Percentiles rank a stretch among this genome's conserved stretches.
phyloP scores from a whole-genome alignment of 2,797 vertebrate species.

The Sebastes flavidus region DNA sequence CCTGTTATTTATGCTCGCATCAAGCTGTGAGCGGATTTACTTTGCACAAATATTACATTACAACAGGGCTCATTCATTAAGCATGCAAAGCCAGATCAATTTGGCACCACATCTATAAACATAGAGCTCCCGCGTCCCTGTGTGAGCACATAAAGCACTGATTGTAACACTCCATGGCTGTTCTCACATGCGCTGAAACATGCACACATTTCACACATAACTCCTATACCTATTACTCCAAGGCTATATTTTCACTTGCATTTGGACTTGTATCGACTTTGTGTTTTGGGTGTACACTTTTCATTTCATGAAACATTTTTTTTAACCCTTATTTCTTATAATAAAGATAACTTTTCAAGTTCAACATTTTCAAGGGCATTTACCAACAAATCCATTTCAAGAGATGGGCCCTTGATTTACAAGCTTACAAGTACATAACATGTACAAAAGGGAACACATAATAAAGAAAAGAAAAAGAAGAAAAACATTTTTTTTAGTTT shows the following conservation, averaged over 20 bases:
- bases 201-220: not conserved
- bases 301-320: not conserved
- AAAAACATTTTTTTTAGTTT: no score
- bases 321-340: no score
- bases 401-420: no score
- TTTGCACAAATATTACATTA: constrained; percentile 74
- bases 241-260: not conserved
- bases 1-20: constrained; percentile 70
- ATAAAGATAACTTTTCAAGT: no score
- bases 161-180: not conserved
- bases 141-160: constrained; percentile 21
- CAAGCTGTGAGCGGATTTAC: constrained; percentile 70
- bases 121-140: constrained; percentile 15
- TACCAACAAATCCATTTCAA: no score
- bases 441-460: no score
- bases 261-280: not conserved
- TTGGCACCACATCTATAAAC: constrained; percentile 61
- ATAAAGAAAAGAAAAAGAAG: no score
- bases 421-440: no score
- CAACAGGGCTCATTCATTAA: constrained; percentile 64
- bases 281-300: not conserved
- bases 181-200: not conserved
- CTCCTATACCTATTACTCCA: not conserved
- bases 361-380: no score
- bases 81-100: constrained; percentile 45